Percentiles rank a stretch among this genome's conserved stretches.
Conservation (phyloP, 2,797 vertebrate species). For the Champsocephalus esox region DNA sequence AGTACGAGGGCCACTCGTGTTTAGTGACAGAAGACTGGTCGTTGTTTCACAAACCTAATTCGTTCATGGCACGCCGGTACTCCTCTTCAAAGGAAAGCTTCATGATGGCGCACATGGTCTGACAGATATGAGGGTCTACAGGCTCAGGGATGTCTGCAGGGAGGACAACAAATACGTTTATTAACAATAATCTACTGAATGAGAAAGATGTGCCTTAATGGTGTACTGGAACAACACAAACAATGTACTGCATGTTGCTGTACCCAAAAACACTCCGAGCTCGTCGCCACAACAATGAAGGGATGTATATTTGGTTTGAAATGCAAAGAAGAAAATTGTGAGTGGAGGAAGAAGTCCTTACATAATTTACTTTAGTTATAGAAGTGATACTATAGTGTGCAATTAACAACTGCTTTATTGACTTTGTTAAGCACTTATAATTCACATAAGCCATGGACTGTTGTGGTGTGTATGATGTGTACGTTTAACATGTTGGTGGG, state of each 20-base stretch:
- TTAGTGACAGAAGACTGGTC: background rate
- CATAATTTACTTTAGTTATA: background rate
- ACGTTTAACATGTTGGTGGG: too few species aligned
- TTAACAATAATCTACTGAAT: background rate
- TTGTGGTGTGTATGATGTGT: too few species aligned
- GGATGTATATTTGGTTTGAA: too few species aligned
- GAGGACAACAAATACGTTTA: background rate
- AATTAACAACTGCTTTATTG: too few species aligned
- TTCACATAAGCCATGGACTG: too few species aligned
- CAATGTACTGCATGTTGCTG: background rate
- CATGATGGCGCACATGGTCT: slow-evolving; percentile 96
- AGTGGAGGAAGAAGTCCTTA: background rate
- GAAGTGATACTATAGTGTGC: background rate
- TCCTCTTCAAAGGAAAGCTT: slow-evolving; percentile 98
- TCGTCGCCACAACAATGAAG: background rate
- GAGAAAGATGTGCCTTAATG: too few species aligned
- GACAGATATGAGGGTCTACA: slow-evolving; percentile 97
- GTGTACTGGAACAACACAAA: too few species aligned
- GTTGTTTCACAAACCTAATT: slow-evolving; percentile 86
- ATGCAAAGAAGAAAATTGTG: background rate
- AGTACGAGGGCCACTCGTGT: background rate
- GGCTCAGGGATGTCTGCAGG: slow-evolving; percentile 86
- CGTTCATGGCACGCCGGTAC: slow-evolving; percentile 96
- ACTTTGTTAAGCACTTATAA: too few species aligned
- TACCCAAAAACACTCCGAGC: background rate